phyloP scores from a whole-genome alignment of 2,797 vertebrate species.

The Petrocephalus sullivani region DNA sequence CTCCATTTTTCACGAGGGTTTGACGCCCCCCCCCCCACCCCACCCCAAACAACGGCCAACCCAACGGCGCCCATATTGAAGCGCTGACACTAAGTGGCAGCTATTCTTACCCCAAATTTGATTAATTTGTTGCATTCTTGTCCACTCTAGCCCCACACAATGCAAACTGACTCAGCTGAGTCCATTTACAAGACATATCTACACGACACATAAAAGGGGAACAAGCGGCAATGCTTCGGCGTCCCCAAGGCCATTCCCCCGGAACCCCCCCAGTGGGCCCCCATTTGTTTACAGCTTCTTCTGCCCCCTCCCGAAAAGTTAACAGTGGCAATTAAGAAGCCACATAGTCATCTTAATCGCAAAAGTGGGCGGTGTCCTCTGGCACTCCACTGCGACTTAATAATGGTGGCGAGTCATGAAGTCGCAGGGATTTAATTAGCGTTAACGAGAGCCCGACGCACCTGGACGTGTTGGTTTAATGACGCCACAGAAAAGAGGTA shows the following conservation, averaged over 20 bases:
- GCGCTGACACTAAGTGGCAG: conserved; percentile 63
- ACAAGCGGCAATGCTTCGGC: conserved; percentile 38
- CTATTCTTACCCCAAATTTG: conserved; percentile 75
- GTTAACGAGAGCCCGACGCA: conserved; percentile 18
- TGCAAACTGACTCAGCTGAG: conserved; percentile 75
- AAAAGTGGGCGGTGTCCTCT: background rate
- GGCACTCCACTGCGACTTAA: background rate
- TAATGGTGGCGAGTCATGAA: background rate
- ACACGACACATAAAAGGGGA: conserved; percentile 39
- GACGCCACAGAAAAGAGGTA: conserved; percentile 14
- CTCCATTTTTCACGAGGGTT: conserved; percentile 69
- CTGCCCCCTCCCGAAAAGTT: background rate
- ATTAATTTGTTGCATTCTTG: conserved; percentile 86
- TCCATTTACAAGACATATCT: conserved; percentile 74
- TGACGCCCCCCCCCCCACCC: conserved; percentile 58
- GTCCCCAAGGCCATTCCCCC: conserved; percentile 23
- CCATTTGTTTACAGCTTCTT: background rate
- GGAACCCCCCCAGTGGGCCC: background rate
- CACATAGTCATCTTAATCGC: background rate
- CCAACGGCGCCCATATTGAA: conserved; percentile 66
- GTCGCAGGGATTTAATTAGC: conserved; percentile 6
- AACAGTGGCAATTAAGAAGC: background rate
- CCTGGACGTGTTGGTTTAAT: background rate
- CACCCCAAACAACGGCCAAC: conserved; percentile 42
- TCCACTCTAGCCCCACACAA: conserved; percentile 70